Base-by-base conservation (phyloP, 2,888 invertebrate species). In the Lepidochitona cinerea region DNA sequence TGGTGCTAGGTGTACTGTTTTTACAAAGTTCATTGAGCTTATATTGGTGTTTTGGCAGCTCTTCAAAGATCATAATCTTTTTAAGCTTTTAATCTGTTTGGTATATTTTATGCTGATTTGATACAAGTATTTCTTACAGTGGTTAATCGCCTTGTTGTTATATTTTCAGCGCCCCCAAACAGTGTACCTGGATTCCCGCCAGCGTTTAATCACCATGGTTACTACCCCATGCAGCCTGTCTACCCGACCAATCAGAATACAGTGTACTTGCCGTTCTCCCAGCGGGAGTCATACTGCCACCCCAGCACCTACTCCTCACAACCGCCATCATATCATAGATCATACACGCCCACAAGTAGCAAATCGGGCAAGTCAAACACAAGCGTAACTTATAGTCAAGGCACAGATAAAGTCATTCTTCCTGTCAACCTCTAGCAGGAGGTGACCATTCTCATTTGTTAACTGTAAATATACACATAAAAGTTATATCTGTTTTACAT, bases 271-370 rank as follows among this genome's bases (percentile, higher is more conserved):
- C 77, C 74, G 14, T 72, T 71, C 67, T 72, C 75, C n/a, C 70
- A 64, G 64, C 64, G 75, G 12, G 75, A 75, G 49, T 75, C 75
- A 18, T 75, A 75, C 53, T 70, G 73, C n/a, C 69, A 75, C 4
- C 52, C 70, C 29, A 1, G 75, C 74, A 6, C 81, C 69, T 85
- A 84, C 23, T 85, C 87, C 29, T 81, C 83, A 67, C 86, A 87
- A 75, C 85, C 84, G 12, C 82, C 86, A 14, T 85, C 86, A 12
- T 85, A 86, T 76, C 86, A 86, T 76, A 81, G 88, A 33, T 86
- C 88, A 32, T 85, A 87, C 76, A 88, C 88, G 4, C 88, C 88
- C 14, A 87, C 88, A 49, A 86, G 86, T 76, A 87, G 87, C 75
- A 84, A 87, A 75, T 87, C 87, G 6, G 84, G 84, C 75, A 82